phyloP scores from a whole-genome alignment of 2,113 vertebrate genomes.

The Sporophila hypoxantha region DNA sequence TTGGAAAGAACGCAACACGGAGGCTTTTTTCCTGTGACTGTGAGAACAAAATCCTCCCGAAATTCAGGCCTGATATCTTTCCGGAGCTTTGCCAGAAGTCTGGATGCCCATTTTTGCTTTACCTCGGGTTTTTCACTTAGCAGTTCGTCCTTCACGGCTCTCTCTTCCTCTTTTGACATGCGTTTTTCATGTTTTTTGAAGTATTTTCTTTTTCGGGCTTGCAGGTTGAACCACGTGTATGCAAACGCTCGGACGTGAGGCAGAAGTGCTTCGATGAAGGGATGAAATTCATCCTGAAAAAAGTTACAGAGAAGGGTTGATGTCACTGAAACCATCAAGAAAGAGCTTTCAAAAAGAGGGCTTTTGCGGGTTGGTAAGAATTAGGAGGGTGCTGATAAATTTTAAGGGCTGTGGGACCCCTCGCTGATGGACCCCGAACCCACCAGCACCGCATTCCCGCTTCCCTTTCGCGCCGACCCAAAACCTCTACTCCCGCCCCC shows the following conservation, averaged over 20 bases:
- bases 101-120: conserved; percentile 98
- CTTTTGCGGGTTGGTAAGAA: neutral
- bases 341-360: neutral
- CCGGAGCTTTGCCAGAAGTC: conserved; percentile 94
- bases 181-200: conserved; percentile 99
- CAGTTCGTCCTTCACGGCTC: conserved; percentile 97
- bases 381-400: neutral
- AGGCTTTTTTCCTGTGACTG: conserved; percentile 95
- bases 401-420: neutral
- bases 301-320: conserved; percentile 30
- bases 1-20: conserved; percentile 98
- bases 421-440: fast-evolving
- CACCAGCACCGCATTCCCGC: fast-evolving
- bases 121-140: conserved; percentile 97
- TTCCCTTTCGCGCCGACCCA: neutral
- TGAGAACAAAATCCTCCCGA: conserved; percentile 98
- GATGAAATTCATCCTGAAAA: conserved; percentile 97
- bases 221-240: conserved; percentile 99
- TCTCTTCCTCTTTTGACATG: conserved; percentile 99
- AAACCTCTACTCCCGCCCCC: neutral
- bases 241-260: conserved; percentile 97
- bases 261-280: conserved; percentile 98
- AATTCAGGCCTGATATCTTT: conserved; percentile 99
- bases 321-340: conserved; percentile 12
- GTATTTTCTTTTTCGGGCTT: conserved; percentile 98